phyloP scores from a whole-genome alignment of 2,888 invertebrate genomes.

The Trachelus stipa region DNA sequence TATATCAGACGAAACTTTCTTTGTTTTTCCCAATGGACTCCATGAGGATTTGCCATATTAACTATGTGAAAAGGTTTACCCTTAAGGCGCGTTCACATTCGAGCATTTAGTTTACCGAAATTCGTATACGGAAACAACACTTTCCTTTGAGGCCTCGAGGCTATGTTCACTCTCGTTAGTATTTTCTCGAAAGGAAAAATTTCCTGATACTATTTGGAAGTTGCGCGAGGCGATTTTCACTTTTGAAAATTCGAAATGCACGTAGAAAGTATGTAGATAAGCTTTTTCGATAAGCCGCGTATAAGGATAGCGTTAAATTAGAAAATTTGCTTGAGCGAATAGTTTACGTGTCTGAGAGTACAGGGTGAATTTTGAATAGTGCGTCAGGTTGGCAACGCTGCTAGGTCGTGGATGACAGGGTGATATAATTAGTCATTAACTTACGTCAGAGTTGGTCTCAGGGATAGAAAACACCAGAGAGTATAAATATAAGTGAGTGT shows the following conservation, averaged over 20 bases:
- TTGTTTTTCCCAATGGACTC: not conserved
- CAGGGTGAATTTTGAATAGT: not conserved
- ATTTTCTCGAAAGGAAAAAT: not conserved
- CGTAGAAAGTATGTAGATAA: not conserved
- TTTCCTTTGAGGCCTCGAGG: not conserved
- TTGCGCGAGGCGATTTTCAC: not conserved
- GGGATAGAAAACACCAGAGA: constrained; percentile 25
- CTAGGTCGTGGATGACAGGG: constrained; percentile 20
- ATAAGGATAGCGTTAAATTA: not conserved
- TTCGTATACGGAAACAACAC: not conserved
- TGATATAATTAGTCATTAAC: constrained; percentile 35
- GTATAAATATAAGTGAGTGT: constrained; percentile 1
- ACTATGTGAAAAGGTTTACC: not conserved
- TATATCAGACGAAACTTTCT: not conserved
- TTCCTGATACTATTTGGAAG: not conserved
- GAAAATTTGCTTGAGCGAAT: constrained; percentile 22
- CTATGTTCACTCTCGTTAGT: not conserved
- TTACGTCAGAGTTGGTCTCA: constrained; percentile 28
- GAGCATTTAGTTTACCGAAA: not conserved
- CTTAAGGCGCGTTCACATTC: not conserved
- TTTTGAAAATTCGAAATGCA: not conserved
- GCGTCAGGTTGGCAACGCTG: constrained; percentile 22
- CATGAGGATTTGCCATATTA: too few species aligned
- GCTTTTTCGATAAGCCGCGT: not conserved
- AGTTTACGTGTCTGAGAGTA: not conserved